Base-by-base conservation (phyloP, 2,113 vertebrate species). In the Balaeniceps rex region DNA sequence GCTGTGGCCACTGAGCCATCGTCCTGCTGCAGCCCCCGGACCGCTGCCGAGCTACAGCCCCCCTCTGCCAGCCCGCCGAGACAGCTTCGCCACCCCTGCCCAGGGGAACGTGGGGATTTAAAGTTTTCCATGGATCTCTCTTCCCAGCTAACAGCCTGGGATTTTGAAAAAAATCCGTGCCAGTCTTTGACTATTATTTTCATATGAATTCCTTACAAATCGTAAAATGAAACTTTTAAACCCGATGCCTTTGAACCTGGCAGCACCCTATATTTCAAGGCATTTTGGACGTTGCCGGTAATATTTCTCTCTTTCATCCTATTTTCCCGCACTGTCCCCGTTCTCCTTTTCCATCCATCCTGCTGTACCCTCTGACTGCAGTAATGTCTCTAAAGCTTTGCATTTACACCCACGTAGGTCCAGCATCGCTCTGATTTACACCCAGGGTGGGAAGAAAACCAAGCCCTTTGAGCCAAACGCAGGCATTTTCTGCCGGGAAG, bases 141-240 rank as follows among this genome's bases (percentile, higher is more conserved):
- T 97, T 85, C 94, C 90, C 92, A 78, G 82, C 93, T 85, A 64
- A 12, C 83, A 44, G 87, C 95, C 58, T 65, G 95, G 54, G 75
- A 81, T 83, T 95, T 74, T 80, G 87, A 46, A 85, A 65, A 76
- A 72, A 91, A 76, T 3, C 14, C 14, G 10, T 23, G 46, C 47
- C 85, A 60, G 58, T 15, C 76, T 65, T 34, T 34, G 68, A 28
- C 31, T 46, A 71, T 52, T 51, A 64, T 71, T 68, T 69, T 85
- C 90, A 60, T 58, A 33, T 61, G 85, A 93, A 83, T 80, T 49
- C 68, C 87, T 77, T 68, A 44, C 58, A 42, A 69, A 40, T 44
- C 60, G 3, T 80, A 92, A 86, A 92, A 86, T 23, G 58, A 31
- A 65, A 72, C 49, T 90, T 93, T 83, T 28, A 68, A 80, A 24